These are phyloP conservation scores for Avahi laniger DNA, from an alignment of 2,797 vertebrate genomes.

Conservation along the genomic window DNA sequence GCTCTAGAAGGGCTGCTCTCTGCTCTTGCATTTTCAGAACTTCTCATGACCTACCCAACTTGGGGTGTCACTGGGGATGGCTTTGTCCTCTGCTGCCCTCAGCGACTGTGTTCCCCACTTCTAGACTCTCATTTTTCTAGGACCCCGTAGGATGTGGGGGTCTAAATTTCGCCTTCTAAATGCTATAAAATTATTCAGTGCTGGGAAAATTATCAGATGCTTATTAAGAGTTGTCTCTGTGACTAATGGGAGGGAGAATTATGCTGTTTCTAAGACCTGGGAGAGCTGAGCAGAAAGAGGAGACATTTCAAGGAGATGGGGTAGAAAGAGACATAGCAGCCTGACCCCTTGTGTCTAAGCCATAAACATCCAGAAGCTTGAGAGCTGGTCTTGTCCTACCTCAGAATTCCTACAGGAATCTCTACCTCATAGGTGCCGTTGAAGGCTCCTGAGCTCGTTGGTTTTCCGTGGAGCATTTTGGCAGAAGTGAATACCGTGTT, in stretches of 20 bases:
- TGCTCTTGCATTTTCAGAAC: not conserved
- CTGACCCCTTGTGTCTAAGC: not conserved
- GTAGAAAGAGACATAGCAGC: not conserved
- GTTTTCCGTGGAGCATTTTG: not conserved
- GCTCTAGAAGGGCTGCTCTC: not conserved
- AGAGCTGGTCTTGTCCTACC: not conserved
- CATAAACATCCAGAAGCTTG: not conserved
- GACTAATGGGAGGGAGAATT: not conserved
- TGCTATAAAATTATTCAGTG: not conserved
- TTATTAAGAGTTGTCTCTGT: not conserved
- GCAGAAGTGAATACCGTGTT: not conserved
- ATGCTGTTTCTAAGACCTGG: not conserved
- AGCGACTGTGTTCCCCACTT: not conserved
- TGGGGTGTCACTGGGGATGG: rapidly evolving
- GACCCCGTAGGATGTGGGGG: not conserved
- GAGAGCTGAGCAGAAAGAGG: not conserved
- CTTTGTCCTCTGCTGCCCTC: not conserved
- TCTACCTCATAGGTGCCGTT: not conserved
- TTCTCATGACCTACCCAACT: not conserved
- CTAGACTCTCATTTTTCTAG: not conserved
- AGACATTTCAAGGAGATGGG: not conserved
- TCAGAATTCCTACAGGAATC: not conserved
- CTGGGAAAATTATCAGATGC: not conserved
- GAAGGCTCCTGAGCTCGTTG: not conserved
- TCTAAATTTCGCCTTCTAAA: not conserved